Percentiles rank a stretch among this genome's conserved stretches.
These are phyloP conservation scores for Prinia subflava DNA, from an alignment of 2,113 vertebrate genomes.

Conservation along the genomic window DNA sequence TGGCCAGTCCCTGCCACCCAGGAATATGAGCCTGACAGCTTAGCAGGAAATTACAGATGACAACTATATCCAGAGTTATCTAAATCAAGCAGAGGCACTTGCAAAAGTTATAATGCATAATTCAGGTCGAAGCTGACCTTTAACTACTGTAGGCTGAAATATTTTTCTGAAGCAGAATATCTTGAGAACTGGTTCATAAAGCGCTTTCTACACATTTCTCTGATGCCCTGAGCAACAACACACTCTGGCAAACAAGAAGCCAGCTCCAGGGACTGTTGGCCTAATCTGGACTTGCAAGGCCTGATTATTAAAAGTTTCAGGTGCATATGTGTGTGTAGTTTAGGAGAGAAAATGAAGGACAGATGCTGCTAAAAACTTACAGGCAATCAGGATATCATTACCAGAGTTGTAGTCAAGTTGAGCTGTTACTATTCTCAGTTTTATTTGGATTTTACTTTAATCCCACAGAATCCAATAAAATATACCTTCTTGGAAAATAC, in stretches of 20 bases:
- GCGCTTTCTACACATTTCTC: not conserved
- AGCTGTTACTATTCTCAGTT: not conserved
- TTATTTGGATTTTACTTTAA: conserved; percentile 30
- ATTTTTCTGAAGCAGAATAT: not conserved
- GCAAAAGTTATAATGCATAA: not conserved
- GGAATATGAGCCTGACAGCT: not conserved
- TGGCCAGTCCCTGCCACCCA: accelerated
- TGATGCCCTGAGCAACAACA: not conserved
- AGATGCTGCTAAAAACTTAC: not conserved
- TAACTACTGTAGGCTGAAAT: not conserved
- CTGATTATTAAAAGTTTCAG: not conserved
- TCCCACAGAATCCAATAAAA: not conserved
- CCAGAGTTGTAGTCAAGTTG: not conserved
- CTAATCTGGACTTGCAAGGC: not conserved
- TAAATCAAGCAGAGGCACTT: not conserved
- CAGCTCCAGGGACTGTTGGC: not conserved
- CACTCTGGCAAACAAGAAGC: not conserved
- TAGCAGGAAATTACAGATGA: not conserved
- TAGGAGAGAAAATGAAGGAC: not conserved
- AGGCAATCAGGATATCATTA: not conserved
- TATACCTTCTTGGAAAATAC: conserved; percentile 35
- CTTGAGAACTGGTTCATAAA: not conserved
- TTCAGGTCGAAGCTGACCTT: conserved; percentile 8
- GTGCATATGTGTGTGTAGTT: not conserved
- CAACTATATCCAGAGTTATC: not conserved